Base-by-base conservation (phyloP, 2,113 vertebrate species). In the Arenaria interpres region DNA sequence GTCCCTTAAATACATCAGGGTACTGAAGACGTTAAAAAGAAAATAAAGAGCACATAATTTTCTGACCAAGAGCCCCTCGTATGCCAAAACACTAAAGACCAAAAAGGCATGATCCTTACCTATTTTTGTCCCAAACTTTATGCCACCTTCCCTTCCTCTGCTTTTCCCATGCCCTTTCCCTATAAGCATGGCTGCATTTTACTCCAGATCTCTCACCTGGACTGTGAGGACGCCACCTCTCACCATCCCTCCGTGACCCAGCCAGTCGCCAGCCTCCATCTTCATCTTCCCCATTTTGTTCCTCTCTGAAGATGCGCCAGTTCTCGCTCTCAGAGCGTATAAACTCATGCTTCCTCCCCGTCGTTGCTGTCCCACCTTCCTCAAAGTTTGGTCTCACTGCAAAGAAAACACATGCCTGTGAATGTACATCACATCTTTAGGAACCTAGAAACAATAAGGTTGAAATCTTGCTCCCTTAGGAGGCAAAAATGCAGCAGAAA, bases 301-400 rank as follows among this genome's bases (percentile, higher is more conserved):
- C 99, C 85, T 99, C 99, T 69, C 99, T 99, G 95, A 98, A 98
- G 89, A 98, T 98, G 54, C 99, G 99, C 99, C 99, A 99, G 96
- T 99, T 99, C 97, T 99, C 99, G 93, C 99, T 99, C 98, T 99
- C 99, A 67, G 99, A 99, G 43, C 99, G 99, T n/a, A 98, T 99
- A 97, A 99, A 99, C 85, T 99, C 99, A 23, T 99, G 99, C 96
- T 99, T 99, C 97, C 99, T 99, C 23, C 97, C 98, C 3, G 98
- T 57, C 23, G 97, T 93, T 43, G 96, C 73, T 95, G 98, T 97
- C 87, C 97, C 98, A 18, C 95, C 98, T 81, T 99, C 99, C 95
- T 99, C 99, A 83, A 99, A 99, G 97, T 99, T 99, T 87, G 98
- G 98, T 96, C 99, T 98, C 93, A 98, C 99, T 99, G 95, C 53